Conservation (phyloP, 1,140 invertebrate species). For the Orchesella cincta region DNA sequence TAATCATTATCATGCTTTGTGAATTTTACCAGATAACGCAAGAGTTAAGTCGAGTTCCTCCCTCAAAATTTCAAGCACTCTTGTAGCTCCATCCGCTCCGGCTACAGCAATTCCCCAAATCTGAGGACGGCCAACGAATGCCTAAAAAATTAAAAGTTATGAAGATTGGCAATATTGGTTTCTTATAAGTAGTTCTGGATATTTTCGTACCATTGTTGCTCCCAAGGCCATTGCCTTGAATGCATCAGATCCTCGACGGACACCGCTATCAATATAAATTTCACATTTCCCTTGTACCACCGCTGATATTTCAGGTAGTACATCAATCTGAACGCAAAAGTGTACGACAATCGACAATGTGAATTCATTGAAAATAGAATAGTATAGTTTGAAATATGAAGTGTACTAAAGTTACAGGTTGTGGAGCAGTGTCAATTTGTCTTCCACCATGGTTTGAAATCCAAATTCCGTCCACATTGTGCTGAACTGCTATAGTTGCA, state of each 20-base stretch:
- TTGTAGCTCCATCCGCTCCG: constrained; percentile 75
- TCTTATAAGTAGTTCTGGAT: neutral
- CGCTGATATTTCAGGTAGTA: constrained; percentile 57
- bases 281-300: constrained; percentile 55
- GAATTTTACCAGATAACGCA: constrained; percentile 69
- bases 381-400: too few relatives aligned
- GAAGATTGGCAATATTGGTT: neutral
- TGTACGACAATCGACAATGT: too few relatives aligned
- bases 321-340: constrained; percentile 57
- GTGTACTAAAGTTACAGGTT: constrained; percentile 69
- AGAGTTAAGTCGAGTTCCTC: constrained; percentile 77
- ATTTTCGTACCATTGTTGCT: constrained; percentile 52
- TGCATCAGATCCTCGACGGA: constrained; percentile 60
- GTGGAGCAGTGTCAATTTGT: constrained; percentile 81
- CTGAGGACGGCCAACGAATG: constrained; percentile 84
- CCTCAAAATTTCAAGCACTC: constrained; percentile 71
- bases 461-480: constrained; percentile 74
- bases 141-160: constrained; percentile 56
- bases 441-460: constrained; percentile 91
- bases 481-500: constrained; percentile 71
- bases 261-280: constrained; percentile 52
- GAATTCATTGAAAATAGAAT: too few relatives aligned
- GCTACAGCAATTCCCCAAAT: constrained; percentile 83
- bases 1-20: too few relatives aligned
- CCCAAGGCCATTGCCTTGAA: constrained; percentile 61